A percentile compares a stretch with the other conserved stretches of the same genome.
These are phyloP conservation scores for Brassicogethes aeneus DNA, from an alignment of 2,888 invertebrate species.

Conservation along the genomic window DNA sequence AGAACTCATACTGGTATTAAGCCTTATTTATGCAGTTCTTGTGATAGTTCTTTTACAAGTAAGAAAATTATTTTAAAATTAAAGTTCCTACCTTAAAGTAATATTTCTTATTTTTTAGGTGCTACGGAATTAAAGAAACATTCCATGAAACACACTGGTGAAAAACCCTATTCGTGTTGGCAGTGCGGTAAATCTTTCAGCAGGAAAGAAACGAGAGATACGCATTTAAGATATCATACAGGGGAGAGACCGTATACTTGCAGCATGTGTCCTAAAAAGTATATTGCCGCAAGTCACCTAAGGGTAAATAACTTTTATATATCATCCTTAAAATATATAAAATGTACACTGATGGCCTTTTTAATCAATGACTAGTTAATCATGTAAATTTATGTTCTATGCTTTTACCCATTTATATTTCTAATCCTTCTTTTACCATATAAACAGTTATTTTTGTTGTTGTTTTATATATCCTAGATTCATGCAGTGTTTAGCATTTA, in stretches of 20 bases:
- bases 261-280: constrained; percentile 35
- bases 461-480: no score
- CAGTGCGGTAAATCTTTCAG: constrained; percentile 38
- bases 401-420: no score
- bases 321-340: constrained; percentile 3
- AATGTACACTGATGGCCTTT: not conserved
- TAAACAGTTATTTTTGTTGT: no score
- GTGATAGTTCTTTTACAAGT: constrained; percentile 35
- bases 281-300: constrained; percentile 37
- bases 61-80: constrained; percentile 28
- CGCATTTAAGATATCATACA: constrained; percentile 38
- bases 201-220: constrained; percentile 38
- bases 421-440: no score
- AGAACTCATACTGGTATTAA: constrained; percentile 36
- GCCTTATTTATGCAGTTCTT: constrained; percentile 32
- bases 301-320: constrained; percentile 32
- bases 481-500: no score
- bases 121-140: constrained; percentile 28
- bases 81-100: not conserved
- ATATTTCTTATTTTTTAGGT: not conserved
- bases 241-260: constrained; percentile 37
- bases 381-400: no score
- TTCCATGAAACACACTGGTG: constrained; percentile 34
- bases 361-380: not conserved
- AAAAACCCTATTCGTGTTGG: constrained; percentile 38